phyloP scores from a whole-genome alignment of 2,888 invertebrate species.

The Drosophila imparisetae region DNA sequence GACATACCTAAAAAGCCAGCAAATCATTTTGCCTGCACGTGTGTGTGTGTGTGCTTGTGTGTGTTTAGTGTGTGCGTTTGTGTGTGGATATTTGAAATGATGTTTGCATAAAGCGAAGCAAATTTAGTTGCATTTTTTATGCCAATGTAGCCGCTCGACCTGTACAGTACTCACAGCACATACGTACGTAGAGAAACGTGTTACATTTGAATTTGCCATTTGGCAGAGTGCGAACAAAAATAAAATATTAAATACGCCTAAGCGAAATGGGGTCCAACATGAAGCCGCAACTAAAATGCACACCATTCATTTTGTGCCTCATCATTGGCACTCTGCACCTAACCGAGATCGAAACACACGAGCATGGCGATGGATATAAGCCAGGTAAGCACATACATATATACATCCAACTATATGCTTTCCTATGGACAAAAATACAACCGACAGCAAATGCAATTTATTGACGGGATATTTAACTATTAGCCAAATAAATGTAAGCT shows the following conservation, averaged over 20 bases:
- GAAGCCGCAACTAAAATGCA: conserved; percentile 52
- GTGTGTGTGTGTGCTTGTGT: conserved; percentile 4
- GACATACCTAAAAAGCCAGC: conserved; percentile 40
- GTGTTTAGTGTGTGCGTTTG: conserved; percentile 21
- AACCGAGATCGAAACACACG: conserved; percentile 77
- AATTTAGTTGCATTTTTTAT: conserved; percentile 67
- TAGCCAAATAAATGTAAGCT: not conserved
- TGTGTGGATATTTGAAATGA: conserved; percentile 47
- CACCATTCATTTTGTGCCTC: conserved; percentile 64
- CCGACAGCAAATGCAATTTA: not conserved
- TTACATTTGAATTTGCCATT: conserved; percentile 34
- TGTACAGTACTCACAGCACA: conserved; percentile 21
- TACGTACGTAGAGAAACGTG: conserved; percentile 20
- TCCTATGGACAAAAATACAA: not conserved
- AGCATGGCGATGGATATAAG: conserved; percentile 84
- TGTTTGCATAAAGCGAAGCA: conserved; percentile 63
- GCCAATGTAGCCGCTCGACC: conserved; percentile 43
- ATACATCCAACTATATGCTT: not conserved
- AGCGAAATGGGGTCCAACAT: conserved; percentile 40
- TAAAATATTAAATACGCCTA: not conserved
- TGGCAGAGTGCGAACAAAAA: conserved; percentile 14
- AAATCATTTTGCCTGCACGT: conserved; percentile 46
- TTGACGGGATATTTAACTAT: not conserved
- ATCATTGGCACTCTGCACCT: conserved; percentile 64
- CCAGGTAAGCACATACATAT: conserved; percentile 79